Percentiles rank a stretch among this genome's conserved stretches.
phyloP scores from a whole-genome alignment of 2,888 invertebrate species.

The Merodon equestris region DNA sequence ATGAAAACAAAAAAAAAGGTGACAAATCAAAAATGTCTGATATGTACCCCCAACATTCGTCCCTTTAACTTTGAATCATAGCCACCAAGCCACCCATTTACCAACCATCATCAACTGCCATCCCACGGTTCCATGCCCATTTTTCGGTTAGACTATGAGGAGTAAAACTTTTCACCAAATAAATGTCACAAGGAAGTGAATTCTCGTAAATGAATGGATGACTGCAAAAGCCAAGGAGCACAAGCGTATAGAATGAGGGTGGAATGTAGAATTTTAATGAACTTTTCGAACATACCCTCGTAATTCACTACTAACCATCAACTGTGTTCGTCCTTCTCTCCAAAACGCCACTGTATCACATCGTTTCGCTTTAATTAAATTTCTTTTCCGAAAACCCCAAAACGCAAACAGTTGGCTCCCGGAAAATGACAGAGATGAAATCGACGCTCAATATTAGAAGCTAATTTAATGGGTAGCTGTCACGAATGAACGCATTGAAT shows the following conservation, averaged over 20 bases:
- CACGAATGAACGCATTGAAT: neutral
- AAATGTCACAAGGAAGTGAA: conserved; percentile 56
- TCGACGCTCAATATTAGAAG: conserved; percentile 38
- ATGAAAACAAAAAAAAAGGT: too few relatives aligned
- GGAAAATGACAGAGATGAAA: conserved; percentile 32
- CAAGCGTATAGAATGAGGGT: conserved; percentile 26
- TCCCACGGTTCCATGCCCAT: neutral
- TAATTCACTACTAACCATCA: neutral
- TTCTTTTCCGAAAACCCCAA: conserved; percentile 46
- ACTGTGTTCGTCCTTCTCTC: too few relatives aligned
- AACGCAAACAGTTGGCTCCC: too few relatives aligned
- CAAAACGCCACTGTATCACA: conserved; percentile 44
- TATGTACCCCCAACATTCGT: too few relatives aligned
- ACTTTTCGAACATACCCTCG: conserved; percentile 44
- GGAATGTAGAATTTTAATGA: conserved; percentile 64
- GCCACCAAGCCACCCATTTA: too few relatives aligned
- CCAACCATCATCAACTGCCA: neutral
- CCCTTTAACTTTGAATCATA: too few relatives aligned
- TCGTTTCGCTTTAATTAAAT: conserved; percentile 56
- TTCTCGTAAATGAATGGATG: conserved; percentile 33
- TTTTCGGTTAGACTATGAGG: too few relatives aligned
- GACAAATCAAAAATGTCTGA: too few relatives aligned
- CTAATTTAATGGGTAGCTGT: conserved; percentile 19
- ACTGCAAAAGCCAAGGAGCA: neutral
- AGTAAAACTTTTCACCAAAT: conserved; percentile 23